These are phyloP conservation scores for Hyposmocoma kahamanoa DNA, from an alignment of 1,140 invertebrate genomes.

Conservation along the genomic window DNA sequence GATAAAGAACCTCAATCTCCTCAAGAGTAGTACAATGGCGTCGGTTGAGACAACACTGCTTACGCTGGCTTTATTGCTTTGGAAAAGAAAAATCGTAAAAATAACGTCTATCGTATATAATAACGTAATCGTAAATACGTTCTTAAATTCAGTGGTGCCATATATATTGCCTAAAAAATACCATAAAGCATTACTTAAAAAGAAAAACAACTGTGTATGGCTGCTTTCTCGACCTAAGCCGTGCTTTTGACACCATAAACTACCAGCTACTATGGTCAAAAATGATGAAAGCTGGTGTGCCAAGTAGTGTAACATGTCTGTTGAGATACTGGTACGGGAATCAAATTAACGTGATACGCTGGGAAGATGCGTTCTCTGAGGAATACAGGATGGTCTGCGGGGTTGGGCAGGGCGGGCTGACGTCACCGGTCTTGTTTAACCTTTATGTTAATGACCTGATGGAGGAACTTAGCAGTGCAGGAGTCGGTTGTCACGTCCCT, in stretches of 20 bases:
- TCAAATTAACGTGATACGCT: neutral
- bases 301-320: neutral
- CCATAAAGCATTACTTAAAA: too few species aligned
- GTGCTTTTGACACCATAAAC: slow-evolving; percentile 1
- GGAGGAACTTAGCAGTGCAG: neutral
- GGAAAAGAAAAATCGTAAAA: too few species aligned
- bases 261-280: neutral
- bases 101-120: too few species aligned
- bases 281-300: neutral
- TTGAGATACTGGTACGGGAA: neutral
- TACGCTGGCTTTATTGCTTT: too few species aligned
- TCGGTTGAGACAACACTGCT: too few species aligned
- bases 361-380: neutral
- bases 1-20: too few species aligned
- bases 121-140: too few species aligned
- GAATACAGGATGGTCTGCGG: neutral
- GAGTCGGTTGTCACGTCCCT: neutral
- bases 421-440: neutral
- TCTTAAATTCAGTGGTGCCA: too few species aligned
- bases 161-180: too few species aligned
- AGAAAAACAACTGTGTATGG: neutral
- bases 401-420: neutral
- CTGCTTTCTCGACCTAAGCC: slow-evolving; percentile 2
- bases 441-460: neutral
- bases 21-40: too few species aligned